Evolutionary conservation across 2,888 invertebrate species (phyloP), one percentile per base, ranked within the genome.

Genomic region (Ectemnius cavifrons): DNA sequence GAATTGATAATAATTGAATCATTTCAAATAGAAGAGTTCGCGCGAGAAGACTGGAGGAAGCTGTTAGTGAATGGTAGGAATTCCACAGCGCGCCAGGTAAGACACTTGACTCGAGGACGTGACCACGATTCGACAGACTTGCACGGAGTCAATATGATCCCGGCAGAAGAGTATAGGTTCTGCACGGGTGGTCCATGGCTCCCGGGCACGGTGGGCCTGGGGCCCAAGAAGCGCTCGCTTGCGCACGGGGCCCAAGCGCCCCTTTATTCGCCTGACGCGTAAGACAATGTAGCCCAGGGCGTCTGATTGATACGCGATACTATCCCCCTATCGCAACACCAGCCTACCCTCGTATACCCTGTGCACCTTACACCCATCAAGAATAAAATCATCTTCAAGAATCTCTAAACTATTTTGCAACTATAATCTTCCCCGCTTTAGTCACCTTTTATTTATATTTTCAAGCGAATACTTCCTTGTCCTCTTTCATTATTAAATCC

Each of bases 241-340:
- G 37, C 37, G 37, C 81, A 75, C 73, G 67, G 73, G 67, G 80
- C 66, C 71, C 78, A 73, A 69, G 77, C 78, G 75, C 73, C 81
- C 85, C 84, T 87, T 87, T 89, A 88, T 89, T 84, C 84, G 86
- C 78, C 85, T 84, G 83, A 85, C 85, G 79, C 85, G 84, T 86
- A 87, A 89, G 88, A 90, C 89, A 89, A 90, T 89, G 87, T 81
- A 80, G 79, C 82, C 78, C 85, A 84, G 81, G 82, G 84, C 85
- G 80, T 88, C 84, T 89, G 89, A 90, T 90, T 89, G 89, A 90
- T 90, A 89, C 86, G 86, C 86, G 87, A 89, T 89, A 88, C 85
- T 85, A 87, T 86, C 85, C 84, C 73, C 80, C 84, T 87, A 87
- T 87, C 86, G 81, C 82, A 84, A 80, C 84, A 78, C 81, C 77